These are phyloP conservation scores for Spizella passerina DNA, from an alignment of 2,797 vertebrate genomes.

Conservation along the genomic window DNA sequence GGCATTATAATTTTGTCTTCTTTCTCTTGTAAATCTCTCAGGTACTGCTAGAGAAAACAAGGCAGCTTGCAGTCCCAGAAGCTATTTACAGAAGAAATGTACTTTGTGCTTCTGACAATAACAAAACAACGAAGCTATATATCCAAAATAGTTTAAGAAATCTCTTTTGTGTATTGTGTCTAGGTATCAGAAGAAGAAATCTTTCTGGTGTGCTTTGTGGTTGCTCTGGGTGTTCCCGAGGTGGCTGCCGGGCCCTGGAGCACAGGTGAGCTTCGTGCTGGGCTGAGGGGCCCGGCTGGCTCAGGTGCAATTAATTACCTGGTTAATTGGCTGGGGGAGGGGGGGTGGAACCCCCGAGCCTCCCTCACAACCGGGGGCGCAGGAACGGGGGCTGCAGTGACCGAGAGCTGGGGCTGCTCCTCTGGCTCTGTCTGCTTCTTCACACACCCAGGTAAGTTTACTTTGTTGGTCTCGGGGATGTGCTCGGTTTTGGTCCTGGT, in stretches of 20 bases:
- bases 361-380: accelerated
- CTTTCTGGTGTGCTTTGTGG: accelerated
- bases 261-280: no score
- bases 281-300: accelerated
- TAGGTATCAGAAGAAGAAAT: neutral
- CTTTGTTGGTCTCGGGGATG: accelerated
- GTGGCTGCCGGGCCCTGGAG: accelerated
- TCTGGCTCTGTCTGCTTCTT: accelerated
- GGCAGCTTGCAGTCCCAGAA: neutral
- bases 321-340: neutral
- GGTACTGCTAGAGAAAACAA: neutral
- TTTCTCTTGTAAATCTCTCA: neutral
- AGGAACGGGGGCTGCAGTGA: accelerated
- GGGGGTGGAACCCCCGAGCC: accelerated
- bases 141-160: neutral
- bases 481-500: accelerated
- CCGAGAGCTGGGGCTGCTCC: accelerated
- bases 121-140: neutral
- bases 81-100: neutral
- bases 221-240: neutral
- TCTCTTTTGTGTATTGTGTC: neutral
- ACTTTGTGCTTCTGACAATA: neutral
- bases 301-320: neutral
- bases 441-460: accelerated
- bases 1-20: neutral